These are phyloP conservation scores for Lordiphosa stackelbergi DNA, from an alignment of 1,140 invertebrate genomes.

Conservation along the genomic window DNA sequence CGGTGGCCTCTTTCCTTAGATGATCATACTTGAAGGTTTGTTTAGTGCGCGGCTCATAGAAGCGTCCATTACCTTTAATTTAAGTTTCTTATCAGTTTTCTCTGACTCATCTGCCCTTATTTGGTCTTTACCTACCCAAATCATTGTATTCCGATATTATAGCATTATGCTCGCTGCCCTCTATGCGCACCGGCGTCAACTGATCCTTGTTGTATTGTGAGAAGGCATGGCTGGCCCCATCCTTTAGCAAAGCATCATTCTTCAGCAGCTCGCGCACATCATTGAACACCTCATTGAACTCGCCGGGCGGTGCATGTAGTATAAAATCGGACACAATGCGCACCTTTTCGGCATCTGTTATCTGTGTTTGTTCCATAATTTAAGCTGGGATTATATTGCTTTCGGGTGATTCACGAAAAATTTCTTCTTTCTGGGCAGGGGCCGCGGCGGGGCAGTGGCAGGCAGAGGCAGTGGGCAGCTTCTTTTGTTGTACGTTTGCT, in stretches of 20 bases:
- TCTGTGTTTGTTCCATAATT: conserved; percentile 80
- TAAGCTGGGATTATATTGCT: too few species aligned
- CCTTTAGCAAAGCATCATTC: conserved; percentile 96
- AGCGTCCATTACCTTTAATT: conserved; percentile 84
- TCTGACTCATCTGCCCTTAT: conserved; percentile 42
- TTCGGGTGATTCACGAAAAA: conserved; percentile 68
- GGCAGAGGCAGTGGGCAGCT: not conserved
- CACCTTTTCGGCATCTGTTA: conserved; percentile 93
- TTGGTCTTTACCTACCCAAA: conserved; percentile 80
- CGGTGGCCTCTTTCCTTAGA: conserved; percentile 94
- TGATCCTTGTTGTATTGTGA: conserved; percentile 99
- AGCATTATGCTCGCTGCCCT: conserved; percentile 90
- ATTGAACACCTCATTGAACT: conserved; percentile 99
- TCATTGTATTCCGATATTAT: conserved; percentile 99
- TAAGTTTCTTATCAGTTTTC: conserved; percentile 29
- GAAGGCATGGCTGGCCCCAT: conserved; percentile 96
- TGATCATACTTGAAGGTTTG: conserved; percentile 98
- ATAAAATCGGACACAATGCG: conserved; percentile 99
- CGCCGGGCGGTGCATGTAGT: conserved; percentile 97
- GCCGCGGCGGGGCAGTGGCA: conserved; percentile 11
- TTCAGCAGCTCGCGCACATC: conserved; percentile 97
- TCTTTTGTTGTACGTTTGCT: not conserved
- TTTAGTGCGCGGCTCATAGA: conserved; percentile 95
- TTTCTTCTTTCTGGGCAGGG: conserved; percentile 46
- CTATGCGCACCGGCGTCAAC: conserved; percentile 96